Base-by-base conservation (phyloP, 2,888 invertebrate genomes). In the Tipula confusa region DNA sequence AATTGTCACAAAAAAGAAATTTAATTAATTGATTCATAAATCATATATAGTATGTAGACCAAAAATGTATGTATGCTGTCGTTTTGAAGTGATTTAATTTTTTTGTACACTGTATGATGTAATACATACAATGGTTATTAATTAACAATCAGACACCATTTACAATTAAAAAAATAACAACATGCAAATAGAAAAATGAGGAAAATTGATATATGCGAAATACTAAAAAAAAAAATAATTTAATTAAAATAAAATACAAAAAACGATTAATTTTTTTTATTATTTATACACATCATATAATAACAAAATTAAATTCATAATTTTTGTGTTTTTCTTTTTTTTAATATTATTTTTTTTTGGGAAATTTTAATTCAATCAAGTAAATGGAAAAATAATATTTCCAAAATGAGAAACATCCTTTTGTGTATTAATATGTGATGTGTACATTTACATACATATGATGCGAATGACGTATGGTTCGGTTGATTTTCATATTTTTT, bases 21-120 rank as follows among this genome's bases (percentile, higher is more conserved):
- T n/a, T n/a, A 64, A 64, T 64, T 64, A 64, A 64, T 64, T 64
- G 64, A 64, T 64, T 64, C 64, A 64, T 64, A 64, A 64, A 64
- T 64, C 64, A 64, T 64, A n/a, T n/a, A n/a, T n/a, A n/a, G n/a
- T n/a, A n/a, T n/a, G n/a, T n/a, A 24, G 24, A 64, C 64, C 9
- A 64, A 64, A 64, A 64, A 64, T 64, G 24, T 64, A 9, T 64
- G 24, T 64, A 64, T 64, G 64, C 18, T 64, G 64, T 64, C 64
- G 24, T 64, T 24, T 24, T 64, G 24, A 24, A 64, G 64, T 64
- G 64, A 64, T 64, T 64, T n/a, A n/a, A n/a, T n/a, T n/a, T n/a
- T 64, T 64, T 18, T 64, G 9, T 64, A 64, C 13, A 64, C 7
- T 33, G 33, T 24, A n/a, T 2, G 6, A 3, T 43, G 64, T 24